phyloP scores from a whole-genome alignment of 1,140 invertebrate genomes.

The Drosophila aff. region DNA sequence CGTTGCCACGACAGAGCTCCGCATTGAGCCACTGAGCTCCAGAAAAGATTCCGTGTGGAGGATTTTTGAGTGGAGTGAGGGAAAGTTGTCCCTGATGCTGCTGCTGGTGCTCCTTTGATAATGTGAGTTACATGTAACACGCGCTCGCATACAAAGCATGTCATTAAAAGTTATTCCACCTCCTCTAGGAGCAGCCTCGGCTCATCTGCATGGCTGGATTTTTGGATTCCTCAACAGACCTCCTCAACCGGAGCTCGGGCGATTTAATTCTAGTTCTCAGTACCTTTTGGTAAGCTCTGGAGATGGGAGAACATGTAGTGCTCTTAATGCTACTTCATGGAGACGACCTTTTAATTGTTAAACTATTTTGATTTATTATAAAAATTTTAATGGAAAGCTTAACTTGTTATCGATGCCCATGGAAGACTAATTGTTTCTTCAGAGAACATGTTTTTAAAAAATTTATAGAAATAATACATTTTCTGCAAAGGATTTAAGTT shows the following conservation, averaged over 20 bases:
- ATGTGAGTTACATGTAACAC: slow-evolving; percentile 73
- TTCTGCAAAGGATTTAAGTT: no score
- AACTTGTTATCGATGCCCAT: no score
- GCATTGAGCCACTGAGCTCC: slow-evolving; percentile 24
- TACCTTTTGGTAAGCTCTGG: background rate
- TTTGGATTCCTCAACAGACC: background rate
- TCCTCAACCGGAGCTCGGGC: background rate
- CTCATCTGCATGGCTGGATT: slow-evolving; percentile 25
- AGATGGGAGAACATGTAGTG: background rate
- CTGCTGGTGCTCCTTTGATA: slow-evolving; percentile 62
- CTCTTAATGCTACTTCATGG: background rate
- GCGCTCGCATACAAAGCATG: slow-evolving; percentile 77
- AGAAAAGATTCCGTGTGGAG: background rate
- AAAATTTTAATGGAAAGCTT: no score
- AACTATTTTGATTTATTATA: background rate
- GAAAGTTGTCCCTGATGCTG: slow-evolving; percentile 56
- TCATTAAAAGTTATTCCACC: slow-evolving; percentile 72
- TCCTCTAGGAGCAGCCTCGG: background rate
- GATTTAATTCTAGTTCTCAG: slow-evolving; percentile 1
- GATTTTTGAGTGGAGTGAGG: background rate
- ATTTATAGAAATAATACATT: background rate
- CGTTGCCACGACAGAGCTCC: slow-evolving; percentile 42
- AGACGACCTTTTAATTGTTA: background rate
- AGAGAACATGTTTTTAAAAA: no score
- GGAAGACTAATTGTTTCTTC: no score